Percentiles rank a stretch among this genome's conserved stretches.
These are phyloP conservation scores for Bos javanicus DNA, from an alignment of 2,113 vertebrate genomes.

Conservation along the genomic window DNA sequence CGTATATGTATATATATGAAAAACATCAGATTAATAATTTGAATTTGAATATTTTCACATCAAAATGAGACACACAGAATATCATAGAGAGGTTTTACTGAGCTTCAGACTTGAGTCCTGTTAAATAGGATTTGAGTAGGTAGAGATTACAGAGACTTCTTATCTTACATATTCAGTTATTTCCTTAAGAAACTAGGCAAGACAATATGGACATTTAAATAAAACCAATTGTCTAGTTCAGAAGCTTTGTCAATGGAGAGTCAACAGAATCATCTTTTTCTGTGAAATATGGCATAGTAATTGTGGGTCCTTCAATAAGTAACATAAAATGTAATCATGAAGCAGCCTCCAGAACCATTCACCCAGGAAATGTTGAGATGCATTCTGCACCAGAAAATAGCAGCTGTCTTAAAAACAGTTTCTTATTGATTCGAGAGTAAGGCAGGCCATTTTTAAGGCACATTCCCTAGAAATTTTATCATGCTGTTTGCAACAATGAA, in stretches of 20 bases:
- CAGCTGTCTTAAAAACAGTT: slow-evolving; percentile 68
- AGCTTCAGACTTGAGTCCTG: not conserved
- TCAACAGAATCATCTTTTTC: slow-evolving; percentile 59
- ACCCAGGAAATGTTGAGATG: slow-evolving; percentile 64
- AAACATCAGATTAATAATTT: not conserved
- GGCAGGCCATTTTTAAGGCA: slow-evolving; percentile 60
- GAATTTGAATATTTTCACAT: not conserved
- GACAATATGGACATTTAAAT: not conserved
- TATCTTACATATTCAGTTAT: slow-evolving; percentile 18
- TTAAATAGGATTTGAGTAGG: not conserved
- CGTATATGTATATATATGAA: not conserved
- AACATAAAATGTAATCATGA: slow-evolving; percentile 70
- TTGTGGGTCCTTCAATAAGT: slow-evolving; percentile 64
- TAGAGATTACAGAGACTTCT: not conserved
- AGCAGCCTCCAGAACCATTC: slow-evolving; percentile 58
- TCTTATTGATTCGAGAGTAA: slow-evolving; percentile 66
- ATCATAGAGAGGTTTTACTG: not conserved
- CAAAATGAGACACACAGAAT: not conserved
- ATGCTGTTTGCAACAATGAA: slow-evolving; percentile 57
- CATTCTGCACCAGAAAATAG: slow-evolving; percentile 68
- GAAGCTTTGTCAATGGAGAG: slow-evolving; percentile 14
- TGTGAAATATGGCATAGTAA: slow-evolving; percentile 65
- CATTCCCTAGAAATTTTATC: slow-evolving; percentile 43
- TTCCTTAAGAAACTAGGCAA: not conserved
- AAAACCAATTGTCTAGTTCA: slow-evolving; percentile 16